Evolutionary conservation across 1,140 invertebrate genomes (phyloP).

Genomic region (Ceratosolen fusciceps): DNA sequence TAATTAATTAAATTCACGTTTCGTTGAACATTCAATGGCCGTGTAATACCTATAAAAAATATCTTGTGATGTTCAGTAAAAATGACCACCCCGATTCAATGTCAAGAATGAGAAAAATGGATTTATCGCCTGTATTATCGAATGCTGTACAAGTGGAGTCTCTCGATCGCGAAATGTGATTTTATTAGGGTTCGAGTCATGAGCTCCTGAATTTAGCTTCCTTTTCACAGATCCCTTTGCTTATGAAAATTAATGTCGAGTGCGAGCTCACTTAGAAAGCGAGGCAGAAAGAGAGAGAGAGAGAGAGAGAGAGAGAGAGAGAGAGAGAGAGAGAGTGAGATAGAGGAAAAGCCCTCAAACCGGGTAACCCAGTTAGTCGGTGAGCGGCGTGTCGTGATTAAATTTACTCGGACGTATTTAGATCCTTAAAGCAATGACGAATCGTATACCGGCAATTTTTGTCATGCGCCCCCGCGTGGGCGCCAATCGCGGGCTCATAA

Average conservation of each 20-base stretch:
- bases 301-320: not conserved
- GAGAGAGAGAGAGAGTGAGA: conserved; percentile 17
- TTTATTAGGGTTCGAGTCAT: too few relatives aligned
- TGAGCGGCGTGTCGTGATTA: not conserved
- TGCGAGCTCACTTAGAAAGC: not conserved
- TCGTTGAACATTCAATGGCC: too few relatives aligned
- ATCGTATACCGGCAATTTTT: not conserved
- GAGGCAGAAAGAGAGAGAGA: conserved; percentile 4
- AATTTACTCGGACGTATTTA: conserved; percentile 37
- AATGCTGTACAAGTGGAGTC: not conserved
- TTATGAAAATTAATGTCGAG: conserved; percentile 11
- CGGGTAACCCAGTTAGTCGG: conserved; percentile 36
- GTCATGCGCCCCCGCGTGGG: not conserved
- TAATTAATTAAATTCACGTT: too few relatives aligned
- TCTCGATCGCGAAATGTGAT: not conserved
- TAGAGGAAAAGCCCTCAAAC: conserved; percentile 25
- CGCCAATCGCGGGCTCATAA: not conserved
- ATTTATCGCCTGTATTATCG: too few relatives aligned
- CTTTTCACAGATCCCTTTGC: not conserved
- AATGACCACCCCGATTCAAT: not conserved
- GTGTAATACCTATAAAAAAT: too few relatives aligned
- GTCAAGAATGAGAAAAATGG: not conserved
- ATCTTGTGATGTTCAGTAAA: not conserved
- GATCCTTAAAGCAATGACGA: conserved; percentile 31
- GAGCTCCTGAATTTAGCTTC: not conserved